A percentile compares a stretch with the other conserved stretches of the same genome.
These are phyloP conservation scores for Leptodactylus fallax DNA, from an alignment of 2,797 vertebrate genomes.

Conservation along the genomic window DNA sequence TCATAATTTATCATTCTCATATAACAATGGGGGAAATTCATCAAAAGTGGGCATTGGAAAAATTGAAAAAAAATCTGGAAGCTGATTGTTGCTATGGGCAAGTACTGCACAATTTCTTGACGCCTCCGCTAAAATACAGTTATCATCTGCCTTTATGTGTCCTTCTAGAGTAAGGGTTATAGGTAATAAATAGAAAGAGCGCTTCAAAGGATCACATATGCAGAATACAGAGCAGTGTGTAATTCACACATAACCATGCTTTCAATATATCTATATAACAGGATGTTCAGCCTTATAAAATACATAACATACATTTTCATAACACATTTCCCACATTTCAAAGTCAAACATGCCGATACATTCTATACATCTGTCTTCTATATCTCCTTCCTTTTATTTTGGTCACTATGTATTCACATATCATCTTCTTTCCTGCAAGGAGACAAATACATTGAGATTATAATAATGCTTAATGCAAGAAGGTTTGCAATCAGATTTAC, in stretches of 20 bases:
- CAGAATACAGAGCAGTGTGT: slow-evolving; percentile 22
- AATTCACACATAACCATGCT: neutral
- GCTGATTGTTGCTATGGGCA: no score
- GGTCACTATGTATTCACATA: slow-evolving; percentile 34
- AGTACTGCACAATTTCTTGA: no score
- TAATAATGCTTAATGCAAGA: neutral
- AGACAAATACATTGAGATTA: slow-evolving; percentile 3
- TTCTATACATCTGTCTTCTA: slow-evolving; percentile 31
- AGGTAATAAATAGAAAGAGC: slow-evolving; percentile 42
- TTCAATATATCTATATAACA: neutral
- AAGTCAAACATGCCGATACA: slow-evolving; percentile 30
- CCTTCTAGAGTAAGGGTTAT: slow-evolving; percentile 11
- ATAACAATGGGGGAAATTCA: no score
- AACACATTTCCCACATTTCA: slow-evolving; percentile 11
- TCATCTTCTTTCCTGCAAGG: slow-evolving; percentile 58
- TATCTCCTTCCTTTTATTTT: neutral
- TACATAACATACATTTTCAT: slow-evolving; percentile 16
- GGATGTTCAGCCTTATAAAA: neutral
- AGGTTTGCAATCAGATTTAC: neutral
- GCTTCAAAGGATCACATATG: slow-evolving; percentile 16
- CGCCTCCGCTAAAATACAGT: no score
- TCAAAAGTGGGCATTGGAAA: no score
- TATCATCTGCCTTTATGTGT: neutral
- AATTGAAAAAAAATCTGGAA: no score
- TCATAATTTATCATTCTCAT: no score